These are phyloP conservation scores for Istiophorus platypterus DNA, from an alignment of 2,113 vertebrate genomes.

Conservation along the genomic window DNA sequence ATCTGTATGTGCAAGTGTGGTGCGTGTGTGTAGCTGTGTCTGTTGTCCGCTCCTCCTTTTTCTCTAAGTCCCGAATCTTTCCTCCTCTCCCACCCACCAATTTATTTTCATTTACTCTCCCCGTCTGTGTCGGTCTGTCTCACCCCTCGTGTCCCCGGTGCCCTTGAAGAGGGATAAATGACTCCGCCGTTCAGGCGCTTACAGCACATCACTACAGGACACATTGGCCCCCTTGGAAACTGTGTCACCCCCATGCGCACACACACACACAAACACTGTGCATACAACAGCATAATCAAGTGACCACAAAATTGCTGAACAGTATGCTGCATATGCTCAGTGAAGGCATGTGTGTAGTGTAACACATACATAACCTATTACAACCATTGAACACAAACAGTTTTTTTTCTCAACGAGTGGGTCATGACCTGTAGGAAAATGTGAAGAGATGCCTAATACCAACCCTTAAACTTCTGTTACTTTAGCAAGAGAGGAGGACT, in stretches of 20 bases:
- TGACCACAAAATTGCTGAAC: constrained; percentile 1
- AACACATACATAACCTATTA: constrained; percentile 1
- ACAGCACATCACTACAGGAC: constrained; percentile 40
- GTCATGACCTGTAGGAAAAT: background rate
- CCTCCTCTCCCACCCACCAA: constrained; percentile 51
- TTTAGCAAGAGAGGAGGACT: background rate
- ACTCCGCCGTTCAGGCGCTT: constrained; percentile 48
- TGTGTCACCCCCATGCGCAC: background rate
- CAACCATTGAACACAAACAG: background rate
- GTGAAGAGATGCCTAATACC: background rate
- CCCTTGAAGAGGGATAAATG: constrained; percentile 69
- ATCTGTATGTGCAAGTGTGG: background rate
- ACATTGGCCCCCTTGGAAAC: constrained; percentile 49
- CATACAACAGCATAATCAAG: constrained; percentile 4
- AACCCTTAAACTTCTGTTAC: background rate
- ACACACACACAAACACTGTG: constrained; percentile 15
- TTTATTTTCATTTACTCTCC: constrained; percentile 68
- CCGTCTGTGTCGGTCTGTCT: constrained; percentile 37
- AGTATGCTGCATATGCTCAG: background rate
- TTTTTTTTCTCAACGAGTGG: background rate
- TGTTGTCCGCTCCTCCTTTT: constrained; percentile 36
- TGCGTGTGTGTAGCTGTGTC: constrained; percentile 18
- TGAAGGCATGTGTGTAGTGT: constrained; percentile 7
- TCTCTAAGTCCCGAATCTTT: constrained; percentile 43
- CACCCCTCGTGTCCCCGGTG: constrained; percentile 37